Conservation (phyloP, 2,797 vertebrate species). For the Siniperca obscura region DNA sequence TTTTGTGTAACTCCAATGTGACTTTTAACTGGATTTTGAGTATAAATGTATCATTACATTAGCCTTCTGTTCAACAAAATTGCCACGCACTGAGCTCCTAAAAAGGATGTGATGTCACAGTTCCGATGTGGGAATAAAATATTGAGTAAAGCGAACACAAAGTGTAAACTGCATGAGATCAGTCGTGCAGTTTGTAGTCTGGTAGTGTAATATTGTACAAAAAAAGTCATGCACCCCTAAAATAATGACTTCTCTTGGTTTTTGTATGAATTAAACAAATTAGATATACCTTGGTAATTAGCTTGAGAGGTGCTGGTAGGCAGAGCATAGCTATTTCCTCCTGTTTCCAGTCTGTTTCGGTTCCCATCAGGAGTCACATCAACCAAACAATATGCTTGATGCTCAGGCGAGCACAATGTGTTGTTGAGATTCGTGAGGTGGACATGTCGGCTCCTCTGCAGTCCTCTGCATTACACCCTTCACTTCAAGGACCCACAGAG, state of each 20-base stretch:
- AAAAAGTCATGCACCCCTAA: neutral
- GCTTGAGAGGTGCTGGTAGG: too few relatives aligned
- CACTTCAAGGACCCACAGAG: neutral
- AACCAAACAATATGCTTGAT: neutral
- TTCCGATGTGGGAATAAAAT: slow-evolving; percentile 16
- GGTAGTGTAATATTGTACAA: too few relatives aligned
- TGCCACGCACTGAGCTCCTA: neutral
- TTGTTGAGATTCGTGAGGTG: neutral
- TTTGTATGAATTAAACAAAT: neutral
- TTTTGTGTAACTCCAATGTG: slow-evolving; percentile 24
- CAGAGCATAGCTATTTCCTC: neutral
- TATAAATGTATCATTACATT: neutral
- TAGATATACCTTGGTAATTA: neutral
- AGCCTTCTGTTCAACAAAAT: neutral
- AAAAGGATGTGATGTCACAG: neutral
- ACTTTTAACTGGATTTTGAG: slow-evolving; percentile 9
- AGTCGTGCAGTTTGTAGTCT: too few relatives aligned
- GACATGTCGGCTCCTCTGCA: neutral
- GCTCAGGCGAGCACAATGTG: neutral
- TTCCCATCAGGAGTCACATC: neutral
- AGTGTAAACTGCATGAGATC: neutral
- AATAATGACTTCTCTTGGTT: slow-evolving; percentile 6
- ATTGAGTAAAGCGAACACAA: neutral
- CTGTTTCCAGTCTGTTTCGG: neutral
- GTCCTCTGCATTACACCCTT: neutral